These are phyloP conservation scores for Geotrupes spiniger DNA, from an alignment of 2,888 invertebrate genomes.

Conservation along the genomic window DNA sequence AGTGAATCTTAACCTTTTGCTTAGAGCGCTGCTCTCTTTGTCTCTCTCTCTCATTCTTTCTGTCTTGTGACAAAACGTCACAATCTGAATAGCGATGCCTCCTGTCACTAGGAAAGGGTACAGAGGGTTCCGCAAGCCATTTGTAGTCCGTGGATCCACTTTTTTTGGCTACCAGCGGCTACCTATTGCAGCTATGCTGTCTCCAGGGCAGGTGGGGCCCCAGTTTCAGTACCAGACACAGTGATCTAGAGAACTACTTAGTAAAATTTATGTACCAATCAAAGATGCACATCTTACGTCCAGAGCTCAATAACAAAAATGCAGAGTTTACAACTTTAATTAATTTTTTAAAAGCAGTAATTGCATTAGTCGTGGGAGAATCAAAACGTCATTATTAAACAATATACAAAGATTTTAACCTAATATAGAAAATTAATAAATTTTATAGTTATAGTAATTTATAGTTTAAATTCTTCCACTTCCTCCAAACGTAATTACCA, in stretches of 20 bases:
- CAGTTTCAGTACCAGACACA: constrained; percentile 18
- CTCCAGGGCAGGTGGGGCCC: constrained; percentile 19
- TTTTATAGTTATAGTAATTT: too few species aligned
- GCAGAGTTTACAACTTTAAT: too few species aligned
- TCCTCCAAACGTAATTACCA: too few species aligned
- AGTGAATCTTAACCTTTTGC: constrained; percentile 19
- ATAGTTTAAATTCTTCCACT: too few species aligned
- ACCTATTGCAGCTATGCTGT: constrained; percentile 16
- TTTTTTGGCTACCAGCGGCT: constrained; percentile 15
- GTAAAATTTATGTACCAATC: constrained; percentile 17
- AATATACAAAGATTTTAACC: too few species aligned
- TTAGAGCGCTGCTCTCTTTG: constrained; percentile 17
- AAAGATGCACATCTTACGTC: constrained; percentile 13
- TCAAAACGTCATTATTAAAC: too few species aligned
- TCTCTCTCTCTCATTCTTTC: too few species aligned
- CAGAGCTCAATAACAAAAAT: too few species aligned
- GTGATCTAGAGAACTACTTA: constrained; percentile 18
- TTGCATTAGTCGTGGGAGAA: too few species aligned
- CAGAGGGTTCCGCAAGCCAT: constrained; percentile 19
- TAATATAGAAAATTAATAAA: not conserved
- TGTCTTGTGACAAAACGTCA: constrained; percentile 13
- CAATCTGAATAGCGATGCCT: constrained; percentile 12
- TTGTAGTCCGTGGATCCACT: constrained; percentile 17
- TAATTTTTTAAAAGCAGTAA: too few species aligned
- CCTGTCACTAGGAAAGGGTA: constrained; percentile 18